Evolutionary conservation across 2,797 vertebrate species (phyloP).

Genomic region (Rhyacichthys aspro): DNA sequence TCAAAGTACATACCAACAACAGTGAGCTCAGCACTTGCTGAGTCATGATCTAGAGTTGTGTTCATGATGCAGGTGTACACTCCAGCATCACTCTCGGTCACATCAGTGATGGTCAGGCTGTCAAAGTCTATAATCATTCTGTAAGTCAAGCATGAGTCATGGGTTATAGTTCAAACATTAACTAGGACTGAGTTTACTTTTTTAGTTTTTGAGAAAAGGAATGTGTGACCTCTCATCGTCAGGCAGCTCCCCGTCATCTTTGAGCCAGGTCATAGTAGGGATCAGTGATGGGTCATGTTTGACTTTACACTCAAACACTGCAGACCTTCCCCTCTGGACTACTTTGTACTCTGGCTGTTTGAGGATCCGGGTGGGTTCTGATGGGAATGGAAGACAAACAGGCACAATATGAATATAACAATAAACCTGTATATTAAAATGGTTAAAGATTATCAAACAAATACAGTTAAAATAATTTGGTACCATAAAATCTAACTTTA

Average conservation of each 20-base stretch:
- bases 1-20: conserved; percentile 90
- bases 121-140: conserved; percentile 88
- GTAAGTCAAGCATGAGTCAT: conserved; percentile 22
- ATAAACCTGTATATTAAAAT: neutral
- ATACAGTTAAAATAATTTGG: no score
- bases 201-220: neutral
- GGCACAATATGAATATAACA: neutral
- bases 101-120: conserved; percentile 87
- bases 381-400: neutral
- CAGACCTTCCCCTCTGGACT: conserved; percentile 85
- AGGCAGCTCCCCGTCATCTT: conserved; percentile 87
- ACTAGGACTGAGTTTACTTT: neutral
- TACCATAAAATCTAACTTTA: no score
- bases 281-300: conserved; percentile 89
- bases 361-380: conserved; percentile 94
- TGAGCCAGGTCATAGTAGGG: conserved; percentile 88
- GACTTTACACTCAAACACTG: conserved; percentile 92
- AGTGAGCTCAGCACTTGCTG: conserved; percentile 90
- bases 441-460: no score
- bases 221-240: conserved; percentile 87
- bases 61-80: conserved; percentile 93
- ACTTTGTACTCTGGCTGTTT: conserved; percentile 90
- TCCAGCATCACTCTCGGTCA: conserved; percentile 89
- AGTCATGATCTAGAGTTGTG: conserved; percentile 92
- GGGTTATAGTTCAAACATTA: neutral